Conservation (phyloP, 2,888 invertebrate genomes). For the Ichneumon xanthorius region DNA sequence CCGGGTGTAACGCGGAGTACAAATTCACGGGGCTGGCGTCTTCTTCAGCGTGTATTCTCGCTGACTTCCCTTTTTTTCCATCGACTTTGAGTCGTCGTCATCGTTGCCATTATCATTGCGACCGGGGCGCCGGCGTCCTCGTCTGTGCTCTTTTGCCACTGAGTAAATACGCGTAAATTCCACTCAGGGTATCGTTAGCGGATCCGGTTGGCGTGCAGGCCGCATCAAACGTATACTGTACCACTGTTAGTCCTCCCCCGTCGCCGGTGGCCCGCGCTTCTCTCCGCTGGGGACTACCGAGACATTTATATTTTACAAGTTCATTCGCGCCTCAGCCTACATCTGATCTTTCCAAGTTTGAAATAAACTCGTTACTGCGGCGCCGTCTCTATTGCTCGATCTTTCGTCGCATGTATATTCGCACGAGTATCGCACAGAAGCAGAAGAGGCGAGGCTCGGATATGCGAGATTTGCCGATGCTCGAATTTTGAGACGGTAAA, state of each 20-base stretch:
- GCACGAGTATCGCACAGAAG: neutral
- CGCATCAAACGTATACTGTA: slow-evolving; percentile 70
- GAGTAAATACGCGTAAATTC: slow-evolving; percentile 77
- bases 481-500: neutral
- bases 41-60: slow-evolving; percentile 33
- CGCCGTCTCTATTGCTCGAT: slow-evolving; percentile 65
- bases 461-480: neutral
- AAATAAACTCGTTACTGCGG: slow-evolving; percentile 62
- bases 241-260: slow-evolving; percentile 42
- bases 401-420: slow-evolving; percentile 16
- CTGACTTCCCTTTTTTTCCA: slow-evolving; percentile 41
- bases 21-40: slow-evolving; percentile 56
- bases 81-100: slow-evolving; percentile 53
- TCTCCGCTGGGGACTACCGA: neutral
- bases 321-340: slow-evolving; percentile 66
- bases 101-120: slow-evolving; percentile 65
- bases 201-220: slow-evolving; percentile 67
- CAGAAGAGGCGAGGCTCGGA: neutral
- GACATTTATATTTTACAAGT: slow-evolving; percentile 66
- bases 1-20: neutral
- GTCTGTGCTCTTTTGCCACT: slow-evolving; percentile 43
- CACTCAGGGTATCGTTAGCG: slow-evolving; percentile 69
- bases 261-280: neutral
- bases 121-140: slow-evolving; percentile 73
- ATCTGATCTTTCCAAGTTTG: slow-evolving; percentile 68